Evolutionary conservation across 2,113 vertebrate species (phyloP), one percentile per base, ranked within the genome.

Genomic region (Myocastor coypus): DNA sequence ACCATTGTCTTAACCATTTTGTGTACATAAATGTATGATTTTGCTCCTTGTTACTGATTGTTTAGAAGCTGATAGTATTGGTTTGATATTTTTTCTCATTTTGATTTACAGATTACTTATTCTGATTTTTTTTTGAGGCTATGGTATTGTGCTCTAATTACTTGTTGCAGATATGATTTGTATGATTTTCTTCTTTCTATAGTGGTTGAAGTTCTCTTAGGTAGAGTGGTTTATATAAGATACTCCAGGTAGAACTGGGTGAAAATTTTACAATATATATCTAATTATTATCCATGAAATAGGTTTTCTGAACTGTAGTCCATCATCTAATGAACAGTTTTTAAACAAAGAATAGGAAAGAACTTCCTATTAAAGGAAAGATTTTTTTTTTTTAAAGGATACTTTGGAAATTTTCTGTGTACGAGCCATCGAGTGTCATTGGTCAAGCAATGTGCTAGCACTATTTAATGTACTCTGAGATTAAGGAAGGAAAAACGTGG

Each of bases 101-200:
- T 94, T 92, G 46, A n/a, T 64, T 86, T 85, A 63, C 63, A 94
- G 61, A 24, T 85, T 92, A n/a, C 57, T 92, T 83, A 8, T 93
- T 55, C 32, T 73, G n/a, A 7, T 68, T n/a, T 85, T 93, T 28
- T 52, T 75, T 94, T 91, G 75, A 82, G 83, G 37, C 78, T 93
- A 6, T 61, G 59, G 6, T 71, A 16, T 46, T 24, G 3, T 78
- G 4, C 3, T 91, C 19, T 52, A 87, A 37, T 87, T 94, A 75
- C 2, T 81, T 16, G 3, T 63, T 34, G 7, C 6, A 94, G 26
- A 37, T 83, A 3, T 92, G 10, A 52, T 37, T 78, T 59, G 46
- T 92, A 10, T 59, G 40, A 32, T 88, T 85, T 96, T 82, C 69
- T 91, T 94, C 42, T 89, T 78, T 71, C 28, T 94, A 34, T 17